A percentile compares a stretch with the other conserved stretches of the same genome.
These are phyloP conservation scores for Numida meleagris DNA, from an alignment of 2,113 vertebrate genomes.

Conservation along the genomic window DNA sequence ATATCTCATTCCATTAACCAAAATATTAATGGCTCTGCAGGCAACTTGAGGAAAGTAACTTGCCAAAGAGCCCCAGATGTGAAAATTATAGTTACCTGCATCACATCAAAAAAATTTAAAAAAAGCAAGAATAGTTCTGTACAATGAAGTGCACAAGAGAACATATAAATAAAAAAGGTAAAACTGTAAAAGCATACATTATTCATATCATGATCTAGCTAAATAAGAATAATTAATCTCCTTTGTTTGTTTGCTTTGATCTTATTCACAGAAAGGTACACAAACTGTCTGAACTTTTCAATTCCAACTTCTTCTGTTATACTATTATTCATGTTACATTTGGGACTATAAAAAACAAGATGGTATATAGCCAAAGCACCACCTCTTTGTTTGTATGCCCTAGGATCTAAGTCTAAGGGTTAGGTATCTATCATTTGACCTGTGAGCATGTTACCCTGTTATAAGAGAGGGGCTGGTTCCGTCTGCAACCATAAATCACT, in stretches of 20 bases:
- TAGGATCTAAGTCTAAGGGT: neutral
- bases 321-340: neutral
- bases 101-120: neutral
- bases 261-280: neutral
- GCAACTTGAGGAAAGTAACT: neutral
- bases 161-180: neutral
- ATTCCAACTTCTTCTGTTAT: neutral
- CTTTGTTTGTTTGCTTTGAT: neutral
- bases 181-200: neutral
- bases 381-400: neutral
- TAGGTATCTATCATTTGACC: neutral
- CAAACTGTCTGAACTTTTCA: neutral
- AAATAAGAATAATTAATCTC: neutral
- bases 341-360: neutral
- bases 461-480: neutral
- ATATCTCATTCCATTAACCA: neutral
- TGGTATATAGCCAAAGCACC: neutral
- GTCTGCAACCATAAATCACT: slow-evolving; percentile 1
- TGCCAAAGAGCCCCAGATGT: neutral
- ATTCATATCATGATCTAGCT: neutral
- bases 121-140: neutral
- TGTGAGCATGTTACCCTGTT: slow-evolving; percentile 5
- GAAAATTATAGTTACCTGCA: neutral
- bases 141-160: neutral
- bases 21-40: neutral